These are phyloP conservation scores for Agelastica alni DNA, from an alignment of 2,888 invertebrate species.

Conservation along the genomic window DNA sequence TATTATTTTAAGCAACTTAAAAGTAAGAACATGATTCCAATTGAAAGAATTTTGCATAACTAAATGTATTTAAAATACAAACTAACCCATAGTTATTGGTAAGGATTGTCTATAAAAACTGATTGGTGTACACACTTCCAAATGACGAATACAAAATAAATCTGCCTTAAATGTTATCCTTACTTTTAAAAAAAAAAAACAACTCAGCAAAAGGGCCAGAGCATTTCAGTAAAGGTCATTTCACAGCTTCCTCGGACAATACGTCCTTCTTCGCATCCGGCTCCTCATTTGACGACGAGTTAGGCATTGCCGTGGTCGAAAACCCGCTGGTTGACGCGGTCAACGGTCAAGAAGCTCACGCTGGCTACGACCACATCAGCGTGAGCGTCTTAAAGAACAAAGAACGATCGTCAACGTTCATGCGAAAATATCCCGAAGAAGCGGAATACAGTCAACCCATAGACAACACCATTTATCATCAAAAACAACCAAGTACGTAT, in stretches of 20 bases:
- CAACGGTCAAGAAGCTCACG: conserved; percentile 59
- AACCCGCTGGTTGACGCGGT: conserved; percentile 64
- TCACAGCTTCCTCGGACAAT: conserved; percentile 61
- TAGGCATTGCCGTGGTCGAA: conserved; percentile 59
- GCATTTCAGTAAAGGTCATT: conserved; percentile 66
- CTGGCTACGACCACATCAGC: conserved; percentile 57
- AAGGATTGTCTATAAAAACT: conserved; percentile 10
- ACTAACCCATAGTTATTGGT: too few species aligned
- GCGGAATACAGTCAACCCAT: conserved; percentile 34
- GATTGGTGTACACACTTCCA: conserved; percentile 25
- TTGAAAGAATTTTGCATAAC: too few species aligned
- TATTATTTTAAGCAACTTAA: too few species aligned
- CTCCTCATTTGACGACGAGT: conserved; percentile 60
- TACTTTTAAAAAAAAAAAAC: neutral
- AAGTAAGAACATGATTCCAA: too few species aligned
- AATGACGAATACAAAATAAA: conserved; percentile 6
- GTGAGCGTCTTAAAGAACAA: conserved; percentile 56
- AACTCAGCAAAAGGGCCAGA: conserved; percentile 43
- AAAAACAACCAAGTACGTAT: conserved; percentile 56
- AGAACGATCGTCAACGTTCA: conserved; percentile 44
- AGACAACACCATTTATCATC: conserved; percentile 47
- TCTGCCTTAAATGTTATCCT: conserved; percentile 23
- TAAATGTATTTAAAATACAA: too few species aligned
- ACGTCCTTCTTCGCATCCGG: conserved; percentile 48
- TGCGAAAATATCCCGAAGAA: conserved; percentile 50